phyloP scores from a whole-genome alignment of 1,140 invertebrate species.

The Liolophura sinensis region DNA sequence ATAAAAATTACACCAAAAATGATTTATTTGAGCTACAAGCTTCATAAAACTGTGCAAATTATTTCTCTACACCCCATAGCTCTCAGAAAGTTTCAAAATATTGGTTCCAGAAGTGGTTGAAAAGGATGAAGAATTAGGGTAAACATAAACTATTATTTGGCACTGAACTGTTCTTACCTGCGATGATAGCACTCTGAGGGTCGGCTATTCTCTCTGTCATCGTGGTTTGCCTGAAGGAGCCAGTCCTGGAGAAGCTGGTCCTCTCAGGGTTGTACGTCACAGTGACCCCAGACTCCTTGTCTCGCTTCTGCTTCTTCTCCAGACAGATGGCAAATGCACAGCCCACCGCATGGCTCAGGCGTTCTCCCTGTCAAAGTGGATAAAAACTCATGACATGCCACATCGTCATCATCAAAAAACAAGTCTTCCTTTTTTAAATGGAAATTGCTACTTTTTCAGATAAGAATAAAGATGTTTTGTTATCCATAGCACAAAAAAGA shows the following conservation, averaged over 20 bases:
- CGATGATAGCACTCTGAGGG: slow-evolving; percentile 62
- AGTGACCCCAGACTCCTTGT: slow-evolving; percentile 81
- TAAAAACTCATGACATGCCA: background rate
- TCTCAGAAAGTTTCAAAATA: no score
- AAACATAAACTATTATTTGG: background rate
- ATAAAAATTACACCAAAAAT: no score
- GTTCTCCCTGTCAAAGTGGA: slow-evolving; percentile 74
- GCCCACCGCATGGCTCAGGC: slow-evolving; percentile 97
- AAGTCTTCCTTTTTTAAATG: no score
- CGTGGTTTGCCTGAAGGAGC: slow-evolving; percentile 81
- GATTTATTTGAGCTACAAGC: no score
- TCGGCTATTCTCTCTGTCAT: slow-evolving; percentile 77
- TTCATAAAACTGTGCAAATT: no score
- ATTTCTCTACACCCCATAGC: no score
- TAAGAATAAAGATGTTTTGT: no score
- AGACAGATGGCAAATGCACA: slow-evolving; percentile 98
- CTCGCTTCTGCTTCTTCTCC: slow-evolving; percentile 95
- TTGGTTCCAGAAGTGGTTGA: no score
- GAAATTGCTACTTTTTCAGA: no score
- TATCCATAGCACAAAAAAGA: no score
- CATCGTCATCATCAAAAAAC: no score
- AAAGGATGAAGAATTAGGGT: no score
- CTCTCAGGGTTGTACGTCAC: slow-evolving; percentile 92
- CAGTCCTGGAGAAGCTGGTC: slow-evolving; percentile 90
- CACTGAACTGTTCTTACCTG: slow-evolving; percentile 32